Conservation (phyloP, 2,113 vertebrate species). For the Istiophorus platypterus region DNA sequence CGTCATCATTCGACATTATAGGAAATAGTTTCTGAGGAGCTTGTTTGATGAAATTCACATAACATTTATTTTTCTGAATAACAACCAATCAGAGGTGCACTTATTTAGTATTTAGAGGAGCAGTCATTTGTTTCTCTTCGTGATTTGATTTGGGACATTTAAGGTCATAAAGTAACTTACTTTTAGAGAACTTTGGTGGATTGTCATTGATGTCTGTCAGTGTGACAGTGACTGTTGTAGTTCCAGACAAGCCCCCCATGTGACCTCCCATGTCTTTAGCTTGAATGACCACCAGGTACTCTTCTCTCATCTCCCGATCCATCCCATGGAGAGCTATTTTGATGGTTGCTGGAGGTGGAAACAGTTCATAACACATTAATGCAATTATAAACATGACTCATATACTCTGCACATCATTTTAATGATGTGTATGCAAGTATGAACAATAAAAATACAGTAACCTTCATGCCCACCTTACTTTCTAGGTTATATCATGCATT, state of each 20-base stretch:
- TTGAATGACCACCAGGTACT: slow-evolving; percentile 98
- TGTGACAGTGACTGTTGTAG: slow-evolving; percentile 95
- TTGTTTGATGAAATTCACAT: slow-evolving; percentile 49
- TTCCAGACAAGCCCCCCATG: slow-evolving; percentile 97
- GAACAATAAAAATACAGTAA: slow-evolving; percentile 26
- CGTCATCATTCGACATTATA: slow-evolving; percentile 39
- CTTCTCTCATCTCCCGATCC: slow-evolving; percentile 98
- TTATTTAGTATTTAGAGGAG: slow-evolving; percentile 19
- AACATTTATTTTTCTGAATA: slow-evolving; percentile 60
- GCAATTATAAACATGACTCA: slow-evolving; percentile 65
- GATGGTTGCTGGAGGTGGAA: slow-evolving; percentile 89
- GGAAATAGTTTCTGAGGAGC: slow-evolving; percentile 37
- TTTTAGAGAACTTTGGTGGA: slow-evolving; percentile 97
- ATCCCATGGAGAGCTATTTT: slow-evolving; percentile 97
- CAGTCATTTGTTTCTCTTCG: slow-evolving; percentile 17
- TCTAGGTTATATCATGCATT: slow-evolving; percentile 31
- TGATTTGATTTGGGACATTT: slow-evolving; percentile 23
- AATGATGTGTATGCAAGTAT: slow-evolving; percentile 33
- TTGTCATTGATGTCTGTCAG: slow-evolving; percentile 98
- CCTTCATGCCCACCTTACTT: slow-evolving; percentile 51
- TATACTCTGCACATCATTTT: slow-evolving; percentile 48
- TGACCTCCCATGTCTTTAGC: slow-evolving; percentile 99
- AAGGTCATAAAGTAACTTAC: slow-evolving; percentile 81
- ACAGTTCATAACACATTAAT: slow-evolving; percentile 60
- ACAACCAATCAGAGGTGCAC: slow-evolving; percentile 38